Percentiles rank a stretch among this genome's conserved stretches.
phyloP scores from a whole-genome alignment of 2,113 vertebrate species.

The Microcebus murinus region DNA sequence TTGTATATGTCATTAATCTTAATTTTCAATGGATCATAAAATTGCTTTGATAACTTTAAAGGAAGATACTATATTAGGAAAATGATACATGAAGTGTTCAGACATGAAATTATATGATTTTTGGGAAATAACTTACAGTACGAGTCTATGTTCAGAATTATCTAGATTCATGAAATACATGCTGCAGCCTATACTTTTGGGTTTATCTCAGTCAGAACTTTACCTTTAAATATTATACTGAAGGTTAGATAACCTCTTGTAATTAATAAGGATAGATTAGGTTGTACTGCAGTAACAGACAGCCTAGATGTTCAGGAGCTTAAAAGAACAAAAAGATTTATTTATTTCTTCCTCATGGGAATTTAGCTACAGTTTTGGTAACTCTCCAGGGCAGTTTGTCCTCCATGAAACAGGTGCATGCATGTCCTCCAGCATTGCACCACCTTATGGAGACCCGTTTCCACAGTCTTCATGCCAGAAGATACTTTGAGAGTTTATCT shows the following conservation, averaged over 20 bases:
- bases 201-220: not conserved
- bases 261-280: not conserved
- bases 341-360: not conserved
- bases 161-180: not conserved
- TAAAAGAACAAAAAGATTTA: not conserved
- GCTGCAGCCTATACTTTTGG: not conserved
- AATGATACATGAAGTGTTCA: not conserved
- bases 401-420: not conserved
- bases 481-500: not conserved
- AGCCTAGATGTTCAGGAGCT: not conserved
- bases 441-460: not conserved
- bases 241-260: not conserved
- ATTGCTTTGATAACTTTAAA: constrained; percentile 1
- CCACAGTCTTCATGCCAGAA: not conserved
- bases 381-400: not conserved
- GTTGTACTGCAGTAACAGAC: not conserved
- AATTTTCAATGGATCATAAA: not conserved
- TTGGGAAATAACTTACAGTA: not conserved
- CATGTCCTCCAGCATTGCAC: not conserved
- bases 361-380: not conserved
- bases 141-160: not conserved
- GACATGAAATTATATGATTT: not conserved
- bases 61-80: not conserved
- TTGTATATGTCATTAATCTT: not conserved
- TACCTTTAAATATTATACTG: not conserved